These are phyloP conservation scores for Oophaga sylvatica DNA, from an alignment of 2,797 vertebrate genomes.

Conservation along the genomic window DNA sequence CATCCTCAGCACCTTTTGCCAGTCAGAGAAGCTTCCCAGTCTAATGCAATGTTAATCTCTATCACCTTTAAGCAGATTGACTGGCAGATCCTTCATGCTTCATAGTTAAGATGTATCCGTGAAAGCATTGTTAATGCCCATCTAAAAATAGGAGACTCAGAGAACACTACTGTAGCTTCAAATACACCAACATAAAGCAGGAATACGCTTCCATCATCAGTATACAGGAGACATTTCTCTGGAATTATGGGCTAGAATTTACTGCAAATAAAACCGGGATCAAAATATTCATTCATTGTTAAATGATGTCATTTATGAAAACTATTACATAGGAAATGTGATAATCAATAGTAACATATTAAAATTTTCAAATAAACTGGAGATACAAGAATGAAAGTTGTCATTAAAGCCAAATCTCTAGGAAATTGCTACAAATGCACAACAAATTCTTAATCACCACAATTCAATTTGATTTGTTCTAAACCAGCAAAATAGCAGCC, in stretches of 20 bases:
- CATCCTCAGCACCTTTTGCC: constrained; percentile 56
- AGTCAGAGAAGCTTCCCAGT: constrained; percentile 52
- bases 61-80: constrained; percentile 60
- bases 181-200: neutral
- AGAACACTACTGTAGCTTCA: constrained; percentile 5
- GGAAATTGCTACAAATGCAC: no score
- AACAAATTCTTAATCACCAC: no score
- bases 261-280: neutral
- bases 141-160: constrained; percentile 49
- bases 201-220: neutral
- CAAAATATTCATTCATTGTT: neutral
- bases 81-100: constrained; percentile 51
- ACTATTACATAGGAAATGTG: no score
- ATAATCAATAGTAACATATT: no score
- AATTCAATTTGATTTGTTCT: no score
- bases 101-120: constrained; percentile 44
- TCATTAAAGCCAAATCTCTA: no score
- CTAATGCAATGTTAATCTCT: constrained; percentile 59
- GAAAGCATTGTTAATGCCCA: constrained; percentile 54
- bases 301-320: neutral
- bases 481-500: no score
- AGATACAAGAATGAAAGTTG: no score
- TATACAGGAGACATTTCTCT: neutral
- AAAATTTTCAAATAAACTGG: no score
- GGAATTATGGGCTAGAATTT: neutral